Conservation (phyloP, 2,888 invertebrate species). For the Dysmachus trigonus region DNA sequence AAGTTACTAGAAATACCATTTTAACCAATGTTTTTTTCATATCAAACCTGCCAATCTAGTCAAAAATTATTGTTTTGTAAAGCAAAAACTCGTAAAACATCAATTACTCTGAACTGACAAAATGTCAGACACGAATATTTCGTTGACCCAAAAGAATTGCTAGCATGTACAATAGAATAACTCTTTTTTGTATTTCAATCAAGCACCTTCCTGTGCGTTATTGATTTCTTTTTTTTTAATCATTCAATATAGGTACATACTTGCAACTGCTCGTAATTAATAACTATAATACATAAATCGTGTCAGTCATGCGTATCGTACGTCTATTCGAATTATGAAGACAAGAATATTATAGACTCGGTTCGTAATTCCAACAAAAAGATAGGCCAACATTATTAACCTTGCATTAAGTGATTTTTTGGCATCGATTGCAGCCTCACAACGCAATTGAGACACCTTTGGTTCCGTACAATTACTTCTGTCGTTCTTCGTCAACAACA, state of each 20-base stretch:
- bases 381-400: background rate
- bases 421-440: background rate
- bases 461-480: background rate
- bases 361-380: background rate
- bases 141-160: background rate
- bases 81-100: background rate
- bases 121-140: background rate
- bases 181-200: background rate
- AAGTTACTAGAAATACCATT: no score
- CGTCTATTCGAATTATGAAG: background rate
- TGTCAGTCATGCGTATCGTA: background rate
- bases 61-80: background rate
- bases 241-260: background rate
- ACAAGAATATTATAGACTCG: background rate
- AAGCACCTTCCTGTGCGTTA: background rate
- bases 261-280: background rate
- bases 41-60: background rate
- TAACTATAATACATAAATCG: background rate
- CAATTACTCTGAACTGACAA: background rate
- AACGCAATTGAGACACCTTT: background rate
- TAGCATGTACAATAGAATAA: background rate
- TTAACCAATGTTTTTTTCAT: no score
- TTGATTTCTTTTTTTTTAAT: background rate
- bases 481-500: background rate
- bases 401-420: background rate